Percentiles rank a stretch among this genome's conserved stretches.
Evolutionary conservation across 2,113 vertebrate genomes (phyloP).

Genomic region (Lanius collurio): DNA sequence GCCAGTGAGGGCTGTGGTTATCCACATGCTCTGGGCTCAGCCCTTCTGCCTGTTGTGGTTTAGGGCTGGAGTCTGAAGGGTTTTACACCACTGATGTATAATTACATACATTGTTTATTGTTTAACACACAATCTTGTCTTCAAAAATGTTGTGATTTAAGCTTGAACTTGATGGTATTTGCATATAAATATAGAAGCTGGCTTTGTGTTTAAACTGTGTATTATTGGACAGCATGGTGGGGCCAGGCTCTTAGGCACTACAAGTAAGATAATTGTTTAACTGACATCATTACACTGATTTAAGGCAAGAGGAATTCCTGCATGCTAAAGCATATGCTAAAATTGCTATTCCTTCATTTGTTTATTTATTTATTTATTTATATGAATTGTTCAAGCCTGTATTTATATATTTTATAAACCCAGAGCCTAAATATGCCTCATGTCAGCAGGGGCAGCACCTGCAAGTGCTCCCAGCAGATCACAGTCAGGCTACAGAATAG

Average conservation of each 20-base stretch:
- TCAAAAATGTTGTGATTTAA: neutral
- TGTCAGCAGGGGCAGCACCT: neutral
- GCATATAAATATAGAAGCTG: neutral
- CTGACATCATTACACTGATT: neutral
- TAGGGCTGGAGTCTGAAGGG: neutral
- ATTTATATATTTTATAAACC: neutral
- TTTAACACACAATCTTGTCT: neutral
- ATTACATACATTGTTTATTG: neutral
- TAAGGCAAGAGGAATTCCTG: neutral
- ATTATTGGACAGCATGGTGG: neutral
- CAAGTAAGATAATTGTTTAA: neutral
- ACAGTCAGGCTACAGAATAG: neutral
- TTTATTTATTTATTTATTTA: neutral
- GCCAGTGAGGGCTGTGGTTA: neutral
- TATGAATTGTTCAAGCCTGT: neutral
- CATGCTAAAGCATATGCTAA: neutral
- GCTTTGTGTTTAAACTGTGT: neutral
- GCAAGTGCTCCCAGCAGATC: neutral
- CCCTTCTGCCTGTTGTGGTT: neutral
- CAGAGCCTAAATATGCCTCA: neutral
- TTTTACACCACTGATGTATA: neutral
- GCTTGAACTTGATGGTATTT: neutral
- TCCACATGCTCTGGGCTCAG: neutral
- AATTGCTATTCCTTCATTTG: neutral
- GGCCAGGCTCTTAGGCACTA: neutral